Evolutionary conservation across 2,888 invertebrate genomes (phyloP).

Genomic region (Gastrophysa polygoni): DNA sequence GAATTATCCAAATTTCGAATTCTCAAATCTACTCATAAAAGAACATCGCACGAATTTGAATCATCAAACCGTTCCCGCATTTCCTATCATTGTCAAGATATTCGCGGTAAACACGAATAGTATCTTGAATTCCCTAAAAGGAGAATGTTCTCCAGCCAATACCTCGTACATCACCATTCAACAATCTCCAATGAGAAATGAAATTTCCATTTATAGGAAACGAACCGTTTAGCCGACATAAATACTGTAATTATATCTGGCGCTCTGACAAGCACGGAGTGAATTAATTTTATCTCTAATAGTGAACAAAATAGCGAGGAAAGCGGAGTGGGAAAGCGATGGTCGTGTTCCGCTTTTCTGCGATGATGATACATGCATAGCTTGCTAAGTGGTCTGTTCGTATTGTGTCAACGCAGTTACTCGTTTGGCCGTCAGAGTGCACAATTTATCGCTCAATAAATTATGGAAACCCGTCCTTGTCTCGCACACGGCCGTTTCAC

Average conservation of each 20-base stretch:
- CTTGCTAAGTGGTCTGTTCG: conserved; percentile 58
- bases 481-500: conserved; percentile 34
- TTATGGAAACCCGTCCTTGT: conserved; percentile 53
- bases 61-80: too few species aligned
- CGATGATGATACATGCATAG: conserved; percentile 47
- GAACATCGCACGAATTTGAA: too few species aligned
- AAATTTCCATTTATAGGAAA: background rate
- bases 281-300: conserved; percentile 21
- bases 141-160: too few species aligned
- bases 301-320: conserved; percentile 12
- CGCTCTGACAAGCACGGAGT: background rate
- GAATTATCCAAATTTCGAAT: too few species aligned
- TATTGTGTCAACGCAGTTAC: conserved; percentile 59
- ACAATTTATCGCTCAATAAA: conserved; percentile 60
- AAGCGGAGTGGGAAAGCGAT: conserved; percentile 26
- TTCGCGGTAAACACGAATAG: too few species aligned
- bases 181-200: background rate
- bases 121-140: too few species aligned
- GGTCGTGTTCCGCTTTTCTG: conserved; percentile 43
- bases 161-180: background rate
- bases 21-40: too few species aligned
- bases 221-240: background rate
- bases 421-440: conserved; percentile 58
- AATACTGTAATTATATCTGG: conserved; percentile 15
- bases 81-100: too few species aligned